Conservation (phyloP, 2,113 vertebrate species). For the Coracopsis vasa region DNA sequence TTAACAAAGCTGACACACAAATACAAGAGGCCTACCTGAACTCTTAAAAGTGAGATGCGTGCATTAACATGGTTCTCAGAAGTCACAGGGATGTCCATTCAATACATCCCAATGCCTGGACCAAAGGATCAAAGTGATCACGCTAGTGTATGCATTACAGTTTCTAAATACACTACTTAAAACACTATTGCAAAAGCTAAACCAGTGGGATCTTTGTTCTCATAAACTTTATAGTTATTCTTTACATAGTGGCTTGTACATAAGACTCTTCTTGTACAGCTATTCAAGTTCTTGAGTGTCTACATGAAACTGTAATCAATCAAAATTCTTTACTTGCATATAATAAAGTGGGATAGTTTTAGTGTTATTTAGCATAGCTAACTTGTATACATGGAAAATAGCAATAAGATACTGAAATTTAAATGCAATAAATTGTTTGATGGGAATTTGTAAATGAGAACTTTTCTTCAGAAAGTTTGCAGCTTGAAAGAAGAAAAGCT, state of each 20-base stretch:
- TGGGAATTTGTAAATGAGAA: neutral
- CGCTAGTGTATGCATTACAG: neutral
- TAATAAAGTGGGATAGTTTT: neutral
- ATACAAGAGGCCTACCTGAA: neutral
- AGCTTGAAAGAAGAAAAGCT: neutral
- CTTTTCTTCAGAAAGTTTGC: neutral
- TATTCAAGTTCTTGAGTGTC: neutral
- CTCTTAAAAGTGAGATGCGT: neutral
- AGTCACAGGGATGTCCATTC: neutral
- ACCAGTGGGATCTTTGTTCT: neutral
- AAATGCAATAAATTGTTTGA: neutral
- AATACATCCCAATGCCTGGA: neutral
- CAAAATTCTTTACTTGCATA: neutral
- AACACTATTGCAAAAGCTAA: neutral
- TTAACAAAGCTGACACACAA: neutral
- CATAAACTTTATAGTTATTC: neutral
- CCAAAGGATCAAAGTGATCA: neutral
- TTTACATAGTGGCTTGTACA: neutral
- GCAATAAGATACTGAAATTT: neutral
- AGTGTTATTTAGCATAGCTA: neutral
- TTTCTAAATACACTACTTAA: neutral
- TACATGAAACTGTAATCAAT: neutral
- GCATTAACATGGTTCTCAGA: rapidly evolving
- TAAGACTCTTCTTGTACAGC: neutral
- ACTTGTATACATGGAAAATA: neutral